phyloP scores from a whole-genome alignment of 64 coral and sea anemone species.

The Hydrozoanthus tunicans region DNA sequence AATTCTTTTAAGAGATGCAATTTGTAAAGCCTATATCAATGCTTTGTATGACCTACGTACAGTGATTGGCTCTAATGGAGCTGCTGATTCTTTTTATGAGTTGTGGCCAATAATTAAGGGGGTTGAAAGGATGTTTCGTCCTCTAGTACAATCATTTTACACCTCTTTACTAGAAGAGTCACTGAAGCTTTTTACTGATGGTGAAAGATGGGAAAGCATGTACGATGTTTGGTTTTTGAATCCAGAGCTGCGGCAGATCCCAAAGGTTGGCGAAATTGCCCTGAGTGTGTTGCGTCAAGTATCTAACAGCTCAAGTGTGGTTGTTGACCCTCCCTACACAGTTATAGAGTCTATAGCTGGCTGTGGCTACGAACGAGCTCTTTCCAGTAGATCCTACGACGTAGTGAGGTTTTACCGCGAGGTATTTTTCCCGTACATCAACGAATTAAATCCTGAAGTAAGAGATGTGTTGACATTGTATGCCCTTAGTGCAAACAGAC shows the following conservation, averaged over 20 bases:
- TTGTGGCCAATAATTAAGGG: background rate
- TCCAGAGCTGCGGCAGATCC: constrained; percentile 25
- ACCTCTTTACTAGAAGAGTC: constrained; percentile 8
- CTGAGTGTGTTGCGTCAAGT: constrained; percentile 37
- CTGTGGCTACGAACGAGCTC: background rate
- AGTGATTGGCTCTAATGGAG: background rate
- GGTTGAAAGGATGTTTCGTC: constrained; percentile 6
- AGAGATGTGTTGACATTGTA: constrained; percentile 56
- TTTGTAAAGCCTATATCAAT: constrained; percentile 54
- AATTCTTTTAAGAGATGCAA: constrained; percentile 57
- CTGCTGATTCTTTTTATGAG: constrained; percentile 5
- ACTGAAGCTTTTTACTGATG: constrained; percentile 55
- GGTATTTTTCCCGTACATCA: constrained; percentile 63
- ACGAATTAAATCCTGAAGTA: background rate
- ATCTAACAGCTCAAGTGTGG: background rate
- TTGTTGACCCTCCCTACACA: constrained; percentile 31
- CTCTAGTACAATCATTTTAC: constrained; percentile 30
- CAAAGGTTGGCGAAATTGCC: constrained; percentile 39
- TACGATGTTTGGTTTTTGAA: constrained; percentile 48
- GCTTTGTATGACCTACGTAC: background rate
- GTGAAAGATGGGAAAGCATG: constrained; percentile 48
- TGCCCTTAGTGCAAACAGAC: constrained; percentile 37
- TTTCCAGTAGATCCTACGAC: background rate
- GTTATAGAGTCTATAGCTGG: constrained; percentile 23
- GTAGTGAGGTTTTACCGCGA: constrained; percentile 52